Conservation (phyloP, 2,113 vertebrate genomes). For the Oreochromis aureus region DNA sequence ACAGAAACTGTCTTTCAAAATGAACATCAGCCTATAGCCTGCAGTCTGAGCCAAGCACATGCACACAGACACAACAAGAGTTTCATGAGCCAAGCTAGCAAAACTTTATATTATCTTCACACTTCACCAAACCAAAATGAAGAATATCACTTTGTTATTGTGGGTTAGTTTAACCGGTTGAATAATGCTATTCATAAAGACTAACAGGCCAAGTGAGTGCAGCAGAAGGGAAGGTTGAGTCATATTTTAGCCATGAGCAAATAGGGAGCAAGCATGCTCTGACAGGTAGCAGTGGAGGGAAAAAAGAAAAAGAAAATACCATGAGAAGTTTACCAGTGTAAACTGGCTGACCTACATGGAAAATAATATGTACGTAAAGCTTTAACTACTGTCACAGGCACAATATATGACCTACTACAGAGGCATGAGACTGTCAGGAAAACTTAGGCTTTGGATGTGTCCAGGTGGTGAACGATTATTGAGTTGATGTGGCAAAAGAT, state of each 20-base stretch:
- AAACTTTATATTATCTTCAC: not conserved
- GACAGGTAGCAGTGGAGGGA: constrained; percentile 23
- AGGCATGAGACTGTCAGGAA: not conserved
- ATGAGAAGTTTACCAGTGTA: not conserved
- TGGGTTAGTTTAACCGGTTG: not conserved
- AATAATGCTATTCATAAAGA: not conserved
- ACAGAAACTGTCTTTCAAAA: not conserved
- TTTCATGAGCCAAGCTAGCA: not conserved
- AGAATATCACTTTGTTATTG: not conserved
- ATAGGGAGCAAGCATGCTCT: constrained; percentile 37
- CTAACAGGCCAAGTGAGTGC: not conserved
- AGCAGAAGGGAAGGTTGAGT: constrained; percentile 8
- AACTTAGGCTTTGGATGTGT: not conserved
- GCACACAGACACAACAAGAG: not conserved
- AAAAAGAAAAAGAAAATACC: not conserved
- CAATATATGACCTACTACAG: not conserved
- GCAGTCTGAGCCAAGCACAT: not conserved
- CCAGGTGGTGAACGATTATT: not conserved
- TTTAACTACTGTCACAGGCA: not conserved
- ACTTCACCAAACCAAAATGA: not conserved
- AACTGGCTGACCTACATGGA: not conserved
- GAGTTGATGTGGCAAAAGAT: not conserved
- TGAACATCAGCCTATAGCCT: not conserved
- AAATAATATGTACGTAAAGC: constrained; percentile 1
- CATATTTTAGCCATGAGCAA: constrained; percentile 36